A percentile compares a stretch with the other conserved stretches of the same genome.
phyloP scores from a whole-genome alignment of 2,888 invertebrate genomes.

The Leptura quadrifasciata region DNA sequence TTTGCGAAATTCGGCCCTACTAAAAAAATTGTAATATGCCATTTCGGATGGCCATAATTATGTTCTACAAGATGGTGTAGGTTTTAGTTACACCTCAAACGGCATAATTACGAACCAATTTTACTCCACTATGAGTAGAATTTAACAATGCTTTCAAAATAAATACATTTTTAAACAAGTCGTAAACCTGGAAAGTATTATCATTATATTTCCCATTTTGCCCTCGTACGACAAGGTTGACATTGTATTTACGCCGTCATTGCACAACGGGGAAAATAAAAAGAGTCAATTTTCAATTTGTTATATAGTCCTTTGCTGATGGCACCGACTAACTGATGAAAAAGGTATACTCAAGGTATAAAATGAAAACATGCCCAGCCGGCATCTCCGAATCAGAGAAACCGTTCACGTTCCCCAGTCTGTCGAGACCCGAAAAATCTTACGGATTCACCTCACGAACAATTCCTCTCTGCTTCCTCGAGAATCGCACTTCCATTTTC shows the following conservation, averaged over 20 bases:
- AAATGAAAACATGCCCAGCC: conserved; percentile 28
- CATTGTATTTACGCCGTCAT: not conserved
- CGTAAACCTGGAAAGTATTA: not conserved
- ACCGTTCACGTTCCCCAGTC: conserved; percentile 23
- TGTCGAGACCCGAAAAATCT: conserved; percentile 22
- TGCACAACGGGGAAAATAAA: conserved; percentile 32
- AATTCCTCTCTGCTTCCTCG: conserved; percentile 70
- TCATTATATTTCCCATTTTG: not conserved
- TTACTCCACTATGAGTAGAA: too few relatives aligned
- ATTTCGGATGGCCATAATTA: too few relatives aligned
- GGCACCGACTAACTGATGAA: conserved; percentile 20
- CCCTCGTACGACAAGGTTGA: not conserved
- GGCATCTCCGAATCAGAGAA: conserved; percentile 12
- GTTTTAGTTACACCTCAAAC: too few relatives aligned
- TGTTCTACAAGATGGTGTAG: too few relatives aligned
- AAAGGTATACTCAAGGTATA: conserved; percentile 25
- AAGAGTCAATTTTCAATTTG: conserved; percentile 51
- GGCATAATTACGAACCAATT: too few relatives aligned
- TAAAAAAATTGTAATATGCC: too few relatives aligned
- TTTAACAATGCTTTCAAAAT: too few relatives aligned
- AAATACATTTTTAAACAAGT: too few relatives aligned
- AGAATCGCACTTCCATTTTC: conserved; percentile 52
- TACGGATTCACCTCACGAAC: conserved; percentile 70
- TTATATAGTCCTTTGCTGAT: conserved; percentile 36
- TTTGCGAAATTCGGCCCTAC: too few relatives aligned